phyloP scores from a whole-genome alignment of 2,113 vertebrate species.

The Baryphthengus martii region DNA sequence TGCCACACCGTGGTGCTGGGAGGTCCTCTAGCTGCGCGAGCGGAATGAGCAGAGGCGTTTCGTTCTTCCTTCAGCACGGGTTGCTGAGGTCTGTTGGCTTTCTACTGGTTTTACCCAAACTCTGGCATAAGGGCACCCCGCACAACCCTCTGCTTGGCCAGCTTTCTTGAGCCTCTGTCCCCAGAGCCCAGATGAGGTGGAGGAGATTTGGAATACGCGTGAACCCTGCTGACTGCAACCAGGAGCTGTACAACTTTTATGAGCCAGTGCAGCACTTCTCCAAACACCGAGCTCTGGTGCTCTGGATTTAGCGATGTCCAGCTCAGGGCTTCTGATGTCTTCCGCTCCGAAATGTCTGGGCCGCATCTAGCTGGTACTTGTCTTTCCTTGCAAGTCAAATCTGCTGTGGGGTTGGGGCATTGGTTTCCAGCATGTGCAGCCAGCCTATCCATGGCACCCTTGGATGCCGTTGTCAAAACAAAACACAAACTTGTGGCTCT shows the following conservation, averaged over 20 bases:
- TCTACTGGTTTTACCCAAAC: background rate
- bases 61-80: background rate
- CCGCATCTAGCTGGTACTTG: background rate
- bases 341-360: background rate
- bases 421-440: background rate
- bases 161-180: background rate
- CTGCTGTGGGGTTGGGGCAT: background rate
- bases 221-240: background rate
- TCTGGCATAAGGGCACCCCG: background rate
- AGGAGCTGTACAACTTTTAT: background rate
- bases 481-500: background rate
- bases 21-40: background rate
- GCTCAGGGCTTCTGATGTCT: background rate
- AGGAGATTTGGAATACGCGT: background rate
- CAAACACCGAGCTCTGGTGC: rapidly evolving
- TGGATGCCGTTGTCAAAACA: background rate
- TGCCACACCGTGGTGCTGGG: background rate
- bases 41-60: background rate
- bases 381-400: background rate
- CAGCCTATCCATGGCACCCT: background rate
- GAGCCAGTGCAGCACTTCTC: background rate
- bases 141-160: background rate
- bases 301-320: background rate
- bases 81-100: background rate
- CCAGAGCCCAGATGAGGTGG: background rate